A percentile compares a stretch with the other conserved stretches of the same genome.
These are phyloP conservation scores for Agrochola litura DNA, from an alignment of 2,888 invertebrate species.

Conservation along the genomic window DNA sequence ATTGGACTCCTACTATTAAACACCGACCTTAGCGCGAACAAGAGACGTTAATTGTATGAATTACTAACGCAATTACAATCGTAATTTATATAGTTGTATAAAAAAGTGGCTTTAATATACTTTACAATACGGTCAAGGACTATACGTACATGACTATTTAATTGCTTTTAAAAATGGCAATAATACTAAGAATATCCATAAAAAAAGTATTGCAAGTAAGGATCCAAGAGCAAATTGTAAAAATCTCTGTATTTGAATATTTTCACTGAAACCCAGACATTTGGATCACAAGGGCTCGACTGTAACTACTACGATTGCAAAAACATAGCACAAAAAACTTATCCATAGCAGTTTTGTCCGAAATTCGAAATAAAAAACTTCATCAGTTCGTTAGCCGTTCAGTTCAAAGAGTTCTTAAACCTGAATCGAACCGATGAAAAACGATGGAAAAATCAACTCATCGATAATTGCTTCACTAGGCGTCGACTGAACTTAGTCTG, in stretches of 20 bases:
- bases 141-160: slow-evolving; percentile 9
- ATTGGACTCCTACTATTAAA: slow-evolving; percentile 13
- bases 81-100: slow-evolving; percentile 31
- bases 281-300: not conserved
- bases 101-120: slow-evolving; percentile 35
- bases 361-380: not conserved
- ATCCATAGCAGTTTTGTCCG: not conserved
- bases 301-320: not conserved
- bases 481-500: slow-evolving; percentile 37
- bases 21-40: slow-evolving; percentile 31
- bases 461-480: slow-evolving; percentile 54
- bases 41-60: slow-evolving; percentile 44
- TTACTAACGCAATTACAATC: slow-evolving; percentile 38
- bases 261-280: not conserved
- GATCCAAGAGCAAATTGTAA: not conserved
- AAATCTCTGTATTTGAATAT: not conserved
- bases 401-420: slow-evolving; percentile 52
- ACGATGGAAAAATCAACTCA: slow-evolving; percentile 35
- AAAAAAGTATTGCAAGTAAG: not conserved
- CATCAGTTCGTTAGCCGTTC: slow-evolving; percentile 28
- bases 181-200: not conserved
- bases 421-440: slow-evolving; percentile 38
- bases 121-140: slow-evolving; percentile 55
- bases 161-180: slow-evolving; percentile 19
- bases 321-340: slow-evolving; percentile 12